A percentile compares a stretch with the other conserved stretches of the same genome.
Evolutionary conservation across 2,113 vertebrate genomes (phyloP).

Genomic region (Casuarius casuarius): DNA sequence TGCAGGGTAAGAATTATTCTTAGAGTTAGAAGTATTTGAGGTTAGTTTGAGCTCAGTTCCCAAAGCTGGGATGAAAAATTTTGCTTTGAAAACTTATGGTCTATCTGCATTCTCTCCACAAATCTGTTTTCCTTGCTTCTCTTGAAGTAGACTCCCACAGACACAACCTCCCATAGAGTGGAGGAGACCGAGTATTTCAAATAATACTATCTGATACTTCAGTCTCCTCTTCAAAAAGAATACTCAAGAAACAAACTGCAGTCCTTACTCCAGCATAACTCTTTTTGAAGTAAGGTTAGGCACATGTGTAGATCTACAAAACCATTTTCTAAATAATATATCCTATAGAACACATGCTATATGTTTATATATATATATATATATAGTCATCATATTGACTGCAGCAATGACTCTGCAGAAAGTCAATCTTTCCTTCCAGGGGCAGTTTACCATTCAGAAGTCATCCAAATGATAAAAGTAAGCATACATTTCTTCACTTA

Average conservation of each 20-base stretch:
- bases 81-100: neutral
- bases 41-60: neutral
- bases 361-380: neutral
- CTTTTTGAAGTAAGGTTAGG: neutral
- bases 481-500: neutral
- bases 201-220: neutral
- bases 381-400: neutral
- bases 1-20: neutral
- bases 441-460: neutral
- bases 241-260: fast-evolving
- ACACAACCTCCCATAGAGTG: neutral
- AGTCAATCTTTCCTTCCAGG: neutral
- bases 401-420: neutral
- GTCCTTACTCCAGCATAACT: neutral
- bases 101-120: neutral
- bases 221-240: neutral
- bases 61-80: neutral
- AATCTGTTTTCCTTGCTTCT: neutral
- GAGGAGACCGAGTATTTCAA: neutral
- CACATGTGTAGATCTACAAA: neutral
- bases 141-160: neutral
- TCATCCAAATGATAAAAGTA: neutral
- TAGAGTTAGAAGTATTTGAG: neutral
- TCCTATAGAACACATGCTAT: neutral
- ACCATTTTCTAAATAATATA: neutral